These are phyloP conservation scores for Drosophila fulvimacula DNA, from an alignment of 2,888 invertebrate species.

Conservation along the genomic window DNA sequence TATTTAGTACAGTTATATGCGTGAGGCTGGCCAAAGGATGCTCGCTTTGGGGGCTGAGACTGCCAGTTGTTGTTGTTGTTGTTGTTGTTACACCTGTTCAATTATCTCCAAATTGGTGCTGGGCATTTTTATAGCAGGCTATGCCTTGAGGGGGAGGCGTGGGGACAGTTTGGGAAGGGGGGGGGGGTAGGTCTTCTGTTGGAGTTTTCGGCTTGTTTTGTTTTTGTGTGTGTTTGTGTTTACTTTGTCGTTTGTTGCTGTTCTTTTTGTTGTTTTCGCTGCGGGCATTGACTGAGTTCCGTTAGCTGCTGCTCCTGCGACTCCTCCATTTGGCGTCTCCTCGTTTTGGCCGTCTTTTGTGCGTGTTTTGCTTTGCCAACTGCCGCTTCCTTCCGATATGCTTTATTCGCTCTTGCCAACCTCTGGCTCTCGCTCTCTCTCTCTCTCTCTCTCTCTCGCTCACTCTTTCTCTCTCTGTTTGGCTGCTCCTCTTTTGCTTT, in stretches of 20 bases:
- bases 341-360: slow-evolving; percentile 26
- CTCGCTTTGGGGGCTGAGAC: slow-evolving; percentile 23
- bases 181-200: background rate
- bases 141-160: background rate
- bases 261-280: slow-evolving; percentile 68
- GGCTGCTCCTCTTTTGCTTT: slow-evolving; percentile 36
- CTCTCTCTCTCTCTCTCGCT: background rate
- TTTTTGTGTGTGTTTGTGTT: slow-evolving; percentile 49
- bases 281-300: slow-evolving; percentile 81
- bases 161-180: background rate
- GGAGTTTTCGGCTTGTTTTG: slow-evolving; percentile 56
- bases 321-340: slow-evolving; percentile 7
- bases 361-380: slow-evolving; percentile 77
- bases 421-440: background rate
- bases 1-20: slow-evolving; percentile 23
- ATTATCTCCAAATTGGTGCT: slow-evolving; percentile 44
- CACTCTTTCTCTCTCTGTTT: background rate
- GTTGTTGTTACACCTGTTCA: slow-evolving; percentile 40
- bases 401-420: slow-evolving; percentile 17
- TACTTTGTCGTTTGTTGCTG: slow-evolving; percentile 73
- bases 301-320: slow-evolving; percentile 45
- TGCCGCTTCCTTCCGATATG: slow-evolving; percentile 78
- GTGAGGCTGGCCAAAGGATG: slow-evolving; percentile 30
- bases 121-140: slow-evolving; percentile 54
- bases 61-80: slow-evolving; percentile 7